Conservation (phyloP, 2,113 vertebrate species). For the Danionella cerebrum region DNA sequence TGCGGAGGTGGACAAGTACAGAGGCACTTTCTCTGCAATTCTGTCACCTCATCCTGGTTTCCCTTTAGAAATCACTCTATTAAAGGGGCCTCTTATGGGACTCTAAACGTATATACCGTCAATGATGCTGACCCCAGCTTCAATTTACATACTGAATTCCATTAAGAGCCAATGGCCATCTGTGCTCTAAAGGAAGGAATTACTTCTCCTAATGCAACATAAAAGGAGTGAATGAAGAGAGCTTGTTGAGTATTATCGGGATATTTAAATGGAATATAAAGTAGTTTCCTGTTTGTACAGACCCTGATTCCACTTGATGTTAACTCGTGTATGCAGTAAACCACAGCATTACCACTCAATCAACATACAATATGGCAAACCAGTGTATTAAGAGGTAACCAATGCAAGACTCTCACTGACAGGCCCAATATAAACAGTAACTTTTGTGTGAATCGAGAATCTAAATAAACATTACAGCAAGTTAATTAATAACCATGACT, state of each 20-base stretch:
- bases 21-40: neutral
- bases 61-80: conserved; percentile 19
- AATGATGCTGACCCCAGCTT: conserved; percentile 7
- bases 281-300: no score
- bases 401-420: no score
- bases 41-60: conserved; percentile 7
- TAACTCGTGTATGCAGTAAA: no score
- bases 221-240: neutral
- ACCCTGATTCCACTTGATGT: no score
- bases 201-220: neutral
- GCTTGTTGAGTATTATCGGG: neutral
- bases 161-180: neutral
- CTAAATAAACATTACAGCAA: no score
- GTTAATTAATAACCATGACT: no score
- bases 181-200: neutral
- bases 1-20: conserved; percentile 10
- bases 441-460: no score
- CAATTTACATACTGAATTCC: conserved; percentile 25
- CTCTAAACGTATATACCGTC: neutral
- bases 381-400: no score
- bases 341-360: no score
- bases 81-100: conserved; percentile 14
- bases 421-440: no score
- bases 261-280: no score
- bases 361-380: no score